A percentile compares a stretch with the other conserved stretches of the same genome.
phyloP scores from a whole-genome alignment of 2,888 invertebrate species.

The Apomyelois bistriatella region DNA sequence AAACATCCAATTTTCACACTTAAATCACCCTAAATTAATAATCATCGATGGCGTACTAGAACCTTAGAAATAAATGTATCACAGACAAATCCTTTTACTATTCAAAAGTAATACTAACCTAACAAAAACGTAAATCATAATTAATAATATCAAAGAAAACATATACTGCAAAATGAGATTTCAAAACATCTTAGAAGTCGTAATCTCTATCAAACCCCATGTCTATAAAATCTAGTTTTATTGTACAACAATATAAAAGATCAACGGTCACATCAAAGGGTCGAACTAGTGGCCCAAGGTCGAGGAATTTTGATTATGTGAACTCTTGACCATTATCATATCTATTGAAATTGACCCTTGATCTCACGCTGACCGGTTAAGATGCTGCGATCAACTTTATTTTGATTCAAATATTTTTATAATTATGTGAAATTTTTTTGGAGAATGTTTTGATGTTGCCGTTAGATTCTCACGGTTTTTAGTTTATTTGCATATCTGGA shows the following conservation, averaged over 20 bases:
- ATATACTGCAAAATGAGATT: not conserved
- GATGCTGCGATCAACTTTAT: slow-evolving; percentile 46
- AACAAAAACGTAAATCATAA: too few relatives aligned
- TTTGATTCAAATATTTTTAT: slow-evolving; percentile 51
- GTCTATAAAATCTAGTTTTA: slow-evolving; percentile 15
- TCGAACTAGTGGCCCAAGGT: slow-evolving; percentile 48
- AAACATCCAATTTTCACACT: too few relatives aligned
- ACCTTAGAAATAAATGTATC: too few relatives aligned
- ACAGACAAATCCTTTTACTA: too few relatives aligned
- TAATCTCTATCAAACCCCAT: slow-evolving; percentile 1
- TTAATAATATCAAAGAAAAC: not conserved
- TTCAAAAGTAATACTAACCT: too few relatives aligned
- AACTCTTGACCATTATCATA: slow-evolving; percentile 27
- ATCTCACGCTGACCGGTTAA: slow-evolving; percentile 53
- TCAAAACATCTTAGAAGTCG: not conserved
- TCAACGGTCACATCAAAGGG: slow-evolving; percentile 63
- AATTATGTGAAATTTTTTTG: slow-evolving; percentile 39
- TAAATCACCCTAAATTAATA: too few relatives aligned
- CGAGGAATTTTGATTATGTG: slow-evolving; percentile 57
- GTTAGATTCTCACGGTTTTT: slow-evolving; percentile 34
- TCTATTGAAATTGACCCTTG: slow-evolving; percentile 7
- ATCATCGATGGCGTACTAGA: too few relatives aligned
- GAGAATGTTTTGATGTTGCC: slow-evolving; percentile 14
- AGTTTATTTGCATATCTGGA: not conserved
- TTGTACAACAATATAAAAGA: slow-evolving; percentile 41